Evolutionary conservation across 2,888 invertebrate genomes (phyloP).

Genomic region (Scaptomyza polygonia): DNA sequence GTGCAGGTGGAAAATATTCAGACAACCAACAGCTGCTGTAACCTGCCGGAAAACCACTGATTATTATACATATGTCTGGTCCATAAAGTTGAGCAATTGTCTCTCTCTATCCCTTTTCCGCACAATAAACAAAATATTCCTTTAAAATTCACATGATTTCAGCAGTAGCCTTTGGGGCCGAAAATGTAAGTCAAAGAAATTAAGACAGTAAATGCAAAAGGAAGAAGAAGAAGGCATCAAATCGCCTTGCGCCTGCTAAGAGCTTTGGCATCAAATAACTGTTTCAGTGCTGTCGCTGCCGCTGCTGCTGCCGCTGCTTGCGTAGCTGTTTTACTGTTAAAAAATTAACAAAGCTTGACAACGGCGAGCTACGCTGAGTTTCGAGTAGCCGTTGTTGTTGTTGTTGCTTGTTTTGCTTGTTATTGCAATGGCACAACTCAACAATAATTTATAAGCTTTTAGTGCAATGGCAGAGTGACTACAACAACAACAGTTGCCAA

Average conservation of each 20-base stretch:
- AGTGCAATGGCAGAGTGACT: slow-evolving; percentile 66
- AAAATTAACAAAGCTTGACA: slow-evolving; percentile 69
- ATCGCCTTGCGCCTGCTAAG: slow-evolving; percentile 11
- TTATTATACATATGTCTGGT: slow-evolving; percentile 30
- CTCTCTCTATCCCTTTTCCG: neutral
- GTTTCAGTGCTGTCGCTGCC: slow-evolving; percentile 29
- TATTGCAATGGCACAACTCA: slow-evolving; percentile 50
- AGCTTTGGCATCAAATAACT: slow-evolving; percentile 42
- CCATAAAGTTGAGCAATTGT: neutral
- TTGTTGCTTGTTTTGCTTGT: slow-evolving; percentile 29
- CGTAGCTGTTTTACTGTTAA: slow-evolving; percentile 48
- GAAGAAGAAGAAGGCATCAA: slow-evolving; percentile 8
- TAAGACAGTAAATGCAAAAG: slow-evolving; percentile 27
- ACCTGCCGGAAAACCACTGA: slow-evolving; percentile 62
- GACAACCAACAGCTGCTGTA: slow-evolving; percentile 31
- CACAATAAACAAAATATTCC: neutral
- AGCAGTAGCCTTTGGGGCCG: neutral
- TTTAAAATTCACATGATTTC: slow-evolving; percentile 13
- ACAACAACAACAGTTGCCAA: slow-evolving; percentile 39
- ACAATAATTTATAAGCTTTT: slow-evolving; percentile 77
- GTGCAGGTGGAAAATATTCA: slow-evolving; percentile 35
- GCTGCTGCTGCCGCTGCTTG: slow-evolving; percentile 5
- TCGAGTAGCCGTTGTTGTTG: slow-evolving; percentile 26
- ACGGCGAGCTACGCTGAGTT: slow-evolving; percentile 36
- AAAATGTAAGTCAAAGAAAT: slow-evolving; percentile 17